phyloP scores from a whole-genome alignment of 2,888 invertebrate genomes.

The Diarsia dahlii region DNA sequence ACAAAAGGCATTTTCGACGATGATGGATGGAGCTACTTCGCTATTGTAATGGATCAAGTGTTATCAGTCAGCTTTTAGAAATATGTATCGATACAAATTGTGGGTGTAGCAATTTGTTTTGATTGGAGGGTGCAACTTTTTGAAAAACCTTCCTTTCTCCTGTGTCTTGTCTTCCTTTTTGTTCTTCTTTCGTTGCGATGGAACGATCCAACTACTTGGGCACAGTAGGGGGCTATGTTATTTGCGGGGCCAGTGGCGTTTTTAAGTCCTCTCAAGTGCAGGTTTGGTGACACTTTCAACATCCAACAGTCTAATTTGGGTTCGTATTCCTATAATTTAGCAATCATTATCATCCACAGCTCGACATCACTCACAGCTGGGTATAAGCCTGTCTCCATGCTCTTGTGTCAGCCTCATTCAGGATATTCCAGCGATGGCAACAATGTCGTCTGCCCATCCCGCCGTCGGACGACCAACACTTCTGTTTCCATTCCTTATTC shows the following conservation, averaged over 20 bases:
- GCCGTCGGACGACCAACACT: too few species aligned
- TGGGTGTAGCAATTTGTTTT: constrained; percentile 15
- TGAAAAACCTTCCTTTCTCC: neutral
- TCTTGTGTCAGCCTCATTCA: too few species aligned
- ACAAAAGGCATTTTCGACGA: constrained; percentile 76
- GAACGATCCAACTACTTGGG: too few species aligned
- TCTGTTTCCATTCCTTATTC: too few species aligned
- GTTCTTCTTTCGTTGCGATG: neutral
- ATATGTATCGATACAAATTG: constrained; percentile 68
- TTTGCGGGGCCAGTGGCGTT: neutral
- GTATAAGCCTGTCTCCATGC: neutral
- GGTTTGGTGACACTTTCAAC: neutral
- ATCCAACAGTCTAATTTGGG: neutral
- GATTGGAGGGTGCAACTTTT: neutral
- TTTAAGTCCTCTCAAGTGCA: neutral
- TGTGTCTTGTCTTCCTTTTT: too few species aligned
- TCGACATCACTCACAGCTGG: too few species aligned
- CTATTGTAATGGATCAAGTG: constrained; percentile 72
- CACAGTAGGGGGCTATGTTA: neutral
- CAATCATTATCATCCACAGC: too few species aligned
- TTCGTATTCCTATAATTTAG: too few species aligned
- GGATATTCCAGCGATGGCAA: too few species aligned
- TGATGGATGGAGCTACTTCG: constrained; percentile 75
- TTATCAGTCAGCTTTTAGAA: constrained; percentile 58
- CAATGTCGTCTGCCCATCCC: too few species aligned